These are phyloP conservation scores for Antennarius striatus DNA, from an alignment of 2,113 vertebrate genomes.

Conservation along the genomic window DNA sequence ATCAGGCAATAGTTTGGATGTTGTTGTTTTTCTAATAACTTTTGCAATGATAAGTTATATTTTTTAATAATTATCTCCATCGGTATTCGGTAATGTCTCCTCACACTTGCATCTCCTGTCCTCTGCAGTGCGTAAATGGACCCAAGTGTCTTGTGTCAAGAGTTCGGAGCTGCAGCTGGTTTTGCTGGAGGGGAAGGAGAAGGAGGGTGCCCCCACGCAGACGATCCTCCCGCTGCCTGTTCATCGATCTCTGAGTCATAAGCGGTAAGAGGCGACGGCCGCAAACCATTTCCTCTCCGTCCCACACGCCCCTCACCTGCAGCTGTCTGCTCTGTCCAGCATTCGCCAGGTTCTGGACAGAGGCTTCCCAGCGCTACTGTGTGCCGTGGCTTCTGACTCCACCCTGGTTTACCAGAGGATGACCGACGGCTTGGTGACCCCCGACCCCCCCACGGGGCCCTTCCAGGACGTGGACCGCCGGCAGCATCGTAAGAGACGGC, in stretches of 20 bases:
- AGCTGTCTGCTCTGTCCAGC: slow-evolving; percentile 47
- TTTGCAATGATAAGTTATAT: too few species aligned
- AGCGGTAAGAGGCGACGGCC: slow-evolving; percentile 72
- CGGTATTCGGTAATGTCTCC: background rate
- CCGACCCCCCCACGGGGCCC: slow-evolving; percentile 85
- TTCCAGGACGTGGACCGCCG: slow-evolving; percentile 73
- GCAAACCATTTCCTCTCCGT: too few species aligned
- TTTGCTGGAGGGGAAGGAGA: slow-evolving; percentile 85
- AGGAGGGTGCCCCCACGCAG: slow-evolving; percentile 77
- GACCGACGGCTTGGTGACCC: slow-evolving; percentile 89
- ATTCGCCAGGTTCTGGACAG: slow-evolving; percentile 71
- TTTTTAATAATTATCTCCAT: background rate
- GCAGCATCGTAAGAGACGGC: slow-evolving; percentile 76
- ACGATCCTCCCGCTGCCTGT: slow-evolving; percentile 85
- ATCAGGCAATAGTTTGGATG: too few species aligned
- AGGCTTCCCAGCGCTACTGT: slow-evolving; percentile 78
- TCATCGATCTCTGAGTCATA: slow-evolving; percentile 82
- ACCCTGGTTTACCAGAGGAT: slow-evolving; percentile 94
- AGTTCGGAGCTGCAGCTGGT: slow-evolving; percentile 85
- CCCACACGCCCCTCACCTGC: background rate
- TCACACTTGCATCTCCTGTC: background rate
- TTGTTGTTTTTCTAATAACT: too few species aligned
- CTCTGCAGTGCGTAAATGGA: slow-evolving; percentile 85
- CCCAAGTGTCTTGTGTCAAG: slow-evolving; percentile 82
- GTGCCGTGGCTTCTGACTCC: slow-evolving; percentile 91